These are phyloP conservation scores for Lasioglossum pauxillum DNA, from an alignment of 2,888 invertebrate genomes.

Conservation along the genomic window DNA sequence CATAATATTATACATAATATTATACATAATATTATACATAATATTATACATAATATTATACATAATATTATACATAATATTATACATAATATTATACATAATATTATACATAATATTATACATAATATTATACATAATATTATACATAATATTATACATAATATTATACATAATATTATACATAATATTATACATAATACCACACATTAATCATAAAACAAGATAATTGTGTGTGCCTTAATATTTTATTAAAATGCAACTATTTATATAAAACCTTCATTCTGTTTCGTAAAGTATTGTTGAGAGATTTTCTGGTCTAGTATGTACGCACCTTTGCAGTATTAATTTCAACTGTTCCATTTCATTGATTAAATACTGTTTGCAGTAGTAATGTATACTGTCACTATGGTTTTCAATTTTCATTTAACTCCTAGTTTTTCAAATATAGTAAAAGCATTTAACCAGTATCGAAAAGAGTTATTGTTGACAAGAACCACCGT, in stretches of 20 bases:
- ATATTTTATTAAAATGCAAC: background rate
- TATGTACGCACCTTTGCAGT: background rate
- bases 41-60: background rate
- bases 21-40: background rate
- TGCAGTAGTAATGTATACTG: background rate
- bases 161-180: background rate
- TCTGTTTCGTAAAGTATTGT: background rate
- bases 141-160: background rate
- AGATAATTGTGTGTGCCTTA: background rate
- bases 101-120: background rate
- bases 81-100: background rate
- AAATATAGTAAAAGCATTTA: background rate
- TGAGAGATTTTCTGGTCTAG: background rate
- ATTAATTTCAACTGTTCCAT: background rate
- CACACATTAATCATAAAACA: background rate
- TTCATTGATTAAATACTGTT: conserved; percentile 2
- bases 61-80: background rate
- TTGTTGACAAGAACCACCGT: background rate
- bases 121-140: background rate
- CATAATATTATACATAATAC: background rate
- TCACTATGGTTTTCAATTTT: background rate
- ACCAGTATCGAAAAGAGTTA: background rate
- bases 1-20: background rate
- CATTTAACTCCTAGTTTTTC: background rate
- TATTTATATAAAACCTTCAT: background rate